Evolutionary conservation across 2,113 vertebrate species (phyloP), one percentile per base, ranked within the genome.

Genomic region (Nesogale talazaci): DNA sequence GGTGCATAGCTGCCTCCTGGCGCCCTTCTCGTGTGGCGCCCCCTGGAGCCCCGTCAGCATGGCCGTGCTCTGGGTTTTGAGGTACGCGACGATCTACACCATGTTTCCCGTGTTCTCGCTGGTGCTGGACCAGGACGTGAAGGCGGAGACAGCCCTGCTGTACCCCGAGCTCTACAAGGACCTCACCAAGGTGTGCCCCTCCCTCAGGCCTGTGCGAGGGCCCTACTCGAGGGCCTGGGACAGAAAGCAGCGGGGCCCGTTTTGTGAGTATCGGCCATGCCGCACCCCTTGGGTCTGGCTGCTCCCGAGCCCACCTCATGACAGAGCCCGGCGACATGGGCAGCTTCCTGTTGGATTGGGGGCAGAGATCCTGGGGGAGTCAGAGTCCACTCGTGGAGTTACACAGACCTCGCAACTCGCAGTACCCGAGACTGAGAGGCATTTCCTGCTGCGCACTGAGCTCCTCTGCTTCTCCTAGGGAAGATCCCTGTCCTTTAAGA

Each of bases 111-210:
- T 99, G 42, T 99, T 99, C 98, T 99, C 99, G 4, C 95, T 99
- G 92, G 99, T 99, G 27, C 97, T 99, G 98, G 99, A 99, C 96
- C 99, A 99, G 96, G 99, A 99, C 42, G 99, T 99, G 95, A 99
- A 99, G 96, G 99, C 99, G 4, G 99, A 99, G 94, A 99, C 98
- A 98, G 99, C 99, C 0, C 95, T 99, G 94, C 98, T 99, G 0
- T 99, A 99, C 97, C 99, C 99, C 5, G 99, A 99, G 97, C 99
- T 99, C 61, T 99, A 99, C 96, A 99, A 99, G 97, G 99, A 99
- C 97, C 99, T 99, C 95, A 99, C 99, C 88, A 99, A 99, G 99
- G 99, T 99, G 97, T 1, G 89, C 63, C n/a, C 25, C 75, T 23
- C 70, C 70, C 20, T 3, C 0, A 72, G 17, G 34, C 23, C 63